Base-by-base conservation (phyloP, 2,888 invertebrate species). In the Nephrocerus scutellatus region DNA sequence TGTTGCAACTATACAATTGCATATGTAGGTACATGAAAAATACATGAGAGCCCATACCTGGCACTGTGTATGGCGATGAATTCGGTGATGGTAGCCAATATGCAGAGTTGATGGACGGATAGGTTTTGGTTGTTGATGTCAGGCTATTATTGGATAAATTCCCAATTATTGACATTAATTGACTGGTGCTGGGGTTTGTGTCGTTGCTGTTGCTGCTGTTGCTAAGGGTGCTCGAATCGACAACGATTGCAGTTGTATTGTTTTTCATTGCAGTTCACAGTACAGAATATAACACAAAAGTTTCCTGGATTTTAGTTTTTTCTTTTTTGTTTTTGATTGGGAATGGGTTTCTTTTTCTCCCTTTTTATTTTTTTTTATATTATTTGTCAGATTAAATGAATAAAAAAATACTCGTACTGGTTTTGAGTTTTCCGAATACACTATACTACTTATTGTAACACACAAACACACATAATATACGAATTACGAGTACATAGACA, bases 71-170 rank as follows among this genome's bases (percentile, higher is more conserved):
- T 56, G 84, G 85, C 65, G 81, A 80, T 55, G 81, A 79, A 70
- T 81, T 79, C 49, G 82, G 77, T 60, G 84, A 80, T 53, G 85
- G 84, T 63, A 83, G 79, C 85, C 85, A 86, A 71, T 86, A 85
- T 65, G 84, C 82, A 65, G 84, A 79, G 70, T 80, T 82, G 74
- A 85, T 85, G 56, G 84, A 76, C 65, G 85, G 84, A 73, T 85
- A 85, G 54, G 60, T 59, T 70, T 70, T 73, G 63, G 31, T 21
- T 36, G 49, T 49, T 49, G 52, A 51, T 52, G 52, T 51, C 50
- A n/a, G n/a, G 51, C 53, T 59, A 52, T 54, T 57, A 57, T 58
- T 61, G 61, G 62, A 61, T 56, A 62, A 62, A 60, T 61, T 64
- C 59, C 59, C 63, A 63, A 63, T 63, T 63, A 63, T 56, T 52